Conservation (phyloP, 2,113 vertebrate species). For the Grantiella picta region DNA sequence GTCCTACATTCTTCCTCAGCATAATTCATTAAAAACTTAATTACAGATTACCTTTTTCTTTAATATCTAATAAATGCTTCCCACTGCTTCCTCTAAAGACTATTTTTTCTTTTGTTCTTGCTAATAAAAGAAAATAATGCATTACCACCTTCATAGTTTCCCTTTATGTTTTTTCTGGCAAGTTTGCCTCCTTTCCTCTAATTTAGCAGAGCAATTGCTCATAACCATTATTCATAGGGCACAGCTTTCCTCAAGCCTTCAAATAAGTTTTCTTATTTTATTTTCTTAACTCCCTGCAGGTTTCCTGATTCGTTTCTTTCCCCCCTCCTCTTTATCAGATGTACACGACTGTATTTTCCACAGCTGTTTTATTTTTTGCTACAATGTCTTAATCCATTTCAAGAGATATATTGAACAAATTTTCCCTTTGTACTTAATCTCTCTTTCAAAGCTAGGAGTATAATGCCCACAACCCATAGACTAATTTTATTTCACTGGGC, state of each 20-base stretch:
- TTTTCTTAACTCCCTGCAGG: not conserved
- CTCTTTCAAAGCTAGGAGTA: not conserved
- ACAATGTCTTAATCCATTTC: not conserved
- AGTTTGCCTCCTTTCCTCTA: not conserved
- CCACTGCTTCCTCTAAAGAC: not conserved
- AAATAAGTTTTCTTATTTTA: not conserved
- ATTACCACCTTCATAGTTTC: not conserved
- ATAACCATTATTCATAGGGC: not conserved
- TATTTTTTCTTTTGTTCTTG: not conserved
- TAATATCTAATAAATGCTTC: not conserved
- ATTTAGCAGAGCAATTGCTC: not conserved
- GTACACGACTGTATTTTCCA: not conserved
- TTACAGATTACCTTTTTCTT: not conserved
- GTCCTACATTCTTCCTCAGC: not conserved
- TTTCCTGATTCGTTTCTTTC: not conserved
- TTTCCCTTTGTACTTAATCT: not conserved
- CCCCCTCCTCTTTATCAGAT: rapidly evolving
- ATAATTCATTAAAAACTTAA: not conserved
- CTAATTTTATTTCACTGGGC: not conserved
- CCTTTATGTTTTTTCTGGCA: not conserved
- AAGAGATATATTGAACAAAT: not conserved
- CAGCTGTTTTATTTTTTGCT: not conserved
- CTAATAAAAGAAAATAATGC: not conserved
- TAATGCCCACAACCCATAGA: not conserved
- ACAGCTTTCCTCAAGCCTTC: not conserved